Conservation (phyloP, 2,113 vertebrate species). For the Cyphomyrus discorhynchus region DNA sequence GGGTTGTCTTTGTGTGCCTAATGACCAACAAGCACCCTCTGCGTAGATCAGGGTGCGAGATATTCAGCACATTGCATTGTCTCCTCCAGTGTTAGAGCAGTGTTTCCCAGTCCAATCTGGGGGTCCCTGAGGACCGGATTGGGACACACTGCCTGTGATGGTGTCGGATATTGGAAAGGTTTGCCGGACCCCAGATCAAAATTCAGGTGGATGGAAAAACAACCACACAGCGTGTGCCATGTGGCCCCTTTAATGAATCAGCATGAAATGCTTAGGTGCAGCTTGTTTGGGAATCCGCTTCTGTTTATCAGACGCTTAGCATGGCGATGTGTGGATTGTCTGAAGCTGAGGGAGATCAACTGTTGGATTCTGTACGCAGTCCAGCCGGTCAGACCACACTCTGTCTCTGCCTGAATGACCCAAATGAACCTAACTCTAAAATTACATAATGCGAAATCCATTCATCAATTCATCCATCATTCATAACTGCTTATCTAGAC, state of each 20-base stretch:
- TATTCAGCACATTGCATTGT: not conserved
- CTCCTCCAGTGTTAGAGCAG: no score
- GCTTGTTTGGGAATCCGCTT: not conserved
- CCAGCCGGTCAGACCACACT: not conserved
- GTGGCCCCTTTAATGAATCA: not conserved
- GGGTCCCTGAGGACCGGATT: not conserved
- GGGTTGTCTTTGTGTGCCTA: not conserved
- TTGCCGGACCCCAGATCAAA: not conserved
- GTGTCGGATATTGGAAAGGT: not conserved
- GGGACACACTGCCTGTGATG: not conserved
- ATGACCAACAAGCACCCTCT: not conserved
- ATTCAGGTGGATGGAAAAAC: not conserved
- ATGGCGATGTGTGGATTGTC: not conserved
- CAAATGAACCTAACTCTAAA: not conserved
- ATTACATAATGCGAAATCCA: not conserved
- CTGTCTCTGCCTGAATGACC: not conserved
- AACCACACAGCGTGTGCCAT: not conserved
- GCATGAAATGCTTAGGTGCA: not conserved
- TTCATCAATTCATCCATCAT: not conserved
- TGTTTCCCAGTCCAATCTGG: not conserved
- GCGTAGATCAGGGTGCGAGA: not conserved
- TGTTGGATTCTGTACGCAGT: not conserved
- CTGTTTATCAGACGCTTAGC: not conserved
- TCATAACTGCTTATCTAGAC: not conserved
- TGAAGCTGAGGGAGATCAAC: not conserved